phyloP scores from a whole-genome alignment of 2,797 vertebrate species.

The Pseudomugil gertrudae region DNA sequence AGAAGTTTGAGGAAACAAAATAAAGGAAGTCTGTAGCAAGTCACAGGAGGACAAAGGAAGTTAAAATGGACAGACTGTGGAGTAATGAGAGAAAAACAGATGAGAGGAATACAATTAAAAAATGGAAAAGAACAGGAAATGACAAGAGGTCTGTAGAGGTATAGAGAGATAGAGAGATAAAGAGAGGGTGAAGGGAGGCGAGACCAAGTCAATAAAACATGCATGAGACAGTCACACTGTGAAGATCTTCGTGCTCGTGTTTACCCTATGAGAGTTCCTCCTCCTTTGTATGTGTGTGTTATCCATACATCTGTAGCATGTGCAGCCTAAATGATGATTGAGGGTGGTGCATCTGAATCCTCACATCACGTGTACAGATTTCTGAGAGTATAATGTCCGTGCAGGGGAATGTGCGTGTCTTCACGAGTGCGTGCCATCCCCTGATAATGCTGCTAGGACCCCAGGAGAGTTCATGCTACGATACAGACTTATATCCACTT shows the following conservation, averaged over 20 bases:
- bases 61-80: neutral
- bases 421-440: conserved; percentile 28
- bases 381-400: neutral
- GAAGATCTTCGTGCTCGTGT: conserved; percentile 20
- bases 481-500: conserved; percentile 33
- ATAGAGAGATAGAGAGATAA: conserved; percentile 3
- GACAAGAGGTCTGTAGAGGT: conserved; percentile 10
- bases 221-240: conserved; percentile 47
- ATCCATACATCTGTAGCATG: neutral
- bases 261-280: conserved; percentile 12
- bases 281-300: conserved; percentile 11
- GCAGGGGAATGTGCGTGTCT: conserved; percentile 1
- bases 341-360: neutral
- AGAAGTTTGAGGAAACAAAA: neutral
- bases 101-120: conserved; percentile 14
- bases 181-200: conserved; percentile 25
- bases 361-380: neutral
- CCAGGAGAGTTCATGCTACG: conserved; percentile 30
- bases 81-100: neutral
- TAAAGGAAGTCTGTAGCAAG: conserved; percentile 9
- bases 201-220: conserved; percentile 58
- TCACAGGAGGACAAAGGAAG: conserved; percentile 38
- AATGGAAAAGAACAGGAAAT: conserved; percentile 1
- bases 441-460: conserved; percentile 40
- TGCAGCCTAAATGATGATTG: neutral